These are phyloP conservation scores for Drosophila nigromelanica DNA, from an alignment of 1,140 invertebrate genomes.

Conservation along the genomic window DNA sequence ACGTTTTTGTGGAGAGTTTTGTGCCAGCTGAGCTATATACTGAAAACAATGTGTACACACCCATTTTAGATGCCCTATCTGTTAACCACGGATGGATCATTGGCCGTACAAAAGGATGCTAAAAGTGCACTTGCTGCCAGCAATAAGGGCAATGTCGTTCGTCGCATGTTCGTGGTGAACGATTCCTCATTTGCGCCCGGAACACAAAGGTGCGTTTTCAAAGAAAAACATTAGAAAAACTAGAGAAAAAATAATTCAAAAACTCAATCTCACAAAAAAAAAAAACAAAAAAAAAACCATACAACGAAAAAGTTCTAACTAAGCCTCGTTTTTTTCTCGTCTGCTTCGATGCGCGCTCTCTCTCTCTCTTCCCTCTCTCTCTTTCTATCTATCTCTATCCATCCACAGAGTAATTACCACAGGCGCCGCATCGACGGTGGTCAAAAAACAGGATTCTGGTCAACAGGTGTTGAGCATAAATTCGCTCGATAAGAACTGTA, in stretches of 20 bases:
- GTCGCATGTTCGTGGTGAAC: constrained; percentile 83
- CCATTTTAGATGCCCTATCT: constrained; percentile 83
- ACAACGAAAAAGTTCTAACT: constrained; percentile 29
- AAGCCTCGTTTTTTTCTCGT: constrained; percentile 47
- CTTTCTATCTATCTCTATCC: constrained; percentile 19
- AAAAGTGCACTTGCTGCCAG: constrained; percentile 70
- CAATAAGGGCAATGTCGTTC: constrained; percentile 83
- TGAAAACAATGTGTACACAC: constrained; percentile 52
- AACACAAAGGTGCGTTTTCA: constrained; percentile 76
- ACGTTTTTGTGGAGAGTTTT: constrained; percentile 29
- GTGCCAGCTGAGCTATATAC: constrained; percentile 5
- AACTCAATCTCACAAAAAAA: not conserved
- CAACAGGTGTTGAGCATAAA: constrained; percentile 82
- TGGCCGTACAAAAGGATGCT: constrained; percentile 83
- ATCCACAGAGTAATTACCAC: constrained; percentile 78
- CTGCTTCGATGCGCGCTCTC: constrained; percentile 41
- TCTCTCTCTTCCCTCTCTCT: constrained; percentile 27
- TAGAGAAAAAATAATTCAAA: constrained; percentile 18
- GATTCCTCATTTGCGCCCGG: constrained; percentile 78
- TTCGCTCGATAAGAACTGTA: constrained; percentile 83
- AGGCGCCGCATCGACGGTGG: constrained; percentile 70
- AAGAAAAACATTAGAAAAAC: constrained; percentile 11
- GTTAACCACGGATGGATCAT: constrained; percentile 81
- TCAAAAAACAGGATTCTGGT: constrained; percentile 79
- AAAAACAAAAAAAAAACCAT: constrained; percentile 3